These are phyloP conservation scores for Colinus virginianus DNA, from an alignment of 2,113 vertebrate species.

Conservation along the genomic window DNA sequence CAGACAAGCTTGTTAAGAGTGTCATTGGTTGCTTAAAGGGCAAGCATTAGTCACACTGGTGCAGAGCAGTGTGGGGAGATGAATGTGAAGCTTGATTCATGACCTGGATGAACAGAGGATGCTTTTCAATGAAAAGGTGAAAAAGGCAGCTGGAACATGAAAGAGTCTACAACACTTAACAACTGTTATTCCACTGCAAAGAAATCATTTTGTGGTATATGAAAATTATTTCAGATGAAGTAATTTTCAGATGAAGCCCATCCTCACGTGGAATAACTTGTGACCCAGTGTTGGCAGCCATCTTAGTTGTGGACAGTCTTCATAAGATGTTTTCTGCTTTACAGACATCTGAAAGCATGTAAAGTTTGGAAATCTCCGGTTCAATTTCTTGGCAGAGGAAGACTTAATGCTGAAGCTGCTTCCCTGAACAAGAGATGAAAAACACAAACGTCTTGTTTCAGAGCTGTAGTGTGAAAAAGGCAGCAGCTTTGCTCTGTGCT, in stretches of 20 bases:
- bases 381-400: neutral
- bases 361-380: neutral
- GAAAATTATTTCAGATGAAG: neutral
- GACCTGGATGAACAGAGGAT: neutral
- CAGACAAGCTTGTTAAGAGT: neutral
- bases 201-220: neutral
- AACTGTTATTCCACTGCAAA: neutral
- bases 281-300: neutral
- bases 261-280: slow-evolving; percentile 3
- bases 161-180: neutral
- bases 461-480: slow-evolving; percentile 32
- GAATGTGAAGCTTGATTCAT: slow-evolving; percentile 15
- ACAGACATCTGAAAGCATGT: neutral
- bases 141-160: neutral
- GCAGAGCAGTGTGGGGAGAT: neutral
- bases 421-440: neutral
- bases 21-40: slow-evolving; percentile 45
- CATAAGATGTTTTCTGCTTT: neutral
- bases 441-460: slow-evolving; percentile 4
- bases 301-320: neutral
- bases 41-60: slow-evolving; percentile 29
- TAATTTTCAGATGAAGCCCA: neutral
- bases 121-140: slow-evolving; percentile 23
- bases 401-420: neutral
- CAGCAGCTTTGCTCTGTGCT: slow-evolving; percentile 12